Conservation (phyloP, 2,797 vertebrate species). For the Peromyscus eremicus region DNA sequence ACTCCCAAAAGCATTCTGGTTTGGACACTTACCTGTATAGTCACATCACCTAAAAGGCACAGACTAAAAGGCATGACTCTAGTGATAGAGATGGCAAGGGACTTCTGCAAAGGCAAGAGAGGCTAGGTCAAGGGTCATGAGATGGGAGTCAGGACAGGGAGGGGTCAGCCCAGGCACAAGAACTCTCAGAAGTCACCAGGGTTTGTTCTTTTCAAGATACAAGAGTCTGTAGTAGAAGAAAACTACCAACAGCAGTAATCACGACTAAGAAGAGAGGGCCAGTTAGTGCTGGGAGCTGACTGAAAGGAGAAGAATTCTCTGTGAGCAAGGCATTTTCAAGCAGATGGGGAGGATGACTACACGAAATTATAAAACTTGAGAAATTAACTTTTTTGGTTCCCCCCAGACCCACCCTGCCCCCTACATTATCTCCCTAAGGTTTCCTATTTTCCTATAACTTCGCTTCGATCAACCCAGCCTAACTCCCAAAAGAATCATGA, state of each 20-base stretch:
- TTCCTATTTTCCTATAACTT: neutral
- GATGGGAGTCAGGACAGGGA: neutral
- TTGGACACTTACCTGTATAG: neutral
- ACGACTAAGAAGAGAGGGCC: neutral
- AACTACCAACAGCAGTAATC: neutral
- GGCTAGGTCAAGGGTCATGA: neutral
- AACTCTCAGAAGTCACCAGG: neutral
- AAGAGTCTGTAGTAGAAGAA: neutral
- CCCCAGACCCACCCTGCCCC: neutral
- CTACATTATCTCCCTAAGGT: neutral
- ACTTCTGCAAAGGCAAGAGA: neutral
- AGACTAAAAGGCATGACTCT: neutral
- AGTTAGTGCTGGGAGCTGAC: neutral
- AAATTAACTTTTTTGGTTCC: neutral
- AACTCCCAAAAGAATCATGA: neutral
- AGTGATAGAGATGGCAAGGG: neutral
- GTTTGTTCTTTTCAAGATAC: conserved; percentile 1
- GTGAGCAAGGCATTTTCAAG: neutral
- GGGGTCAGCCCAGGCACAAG: neutral
- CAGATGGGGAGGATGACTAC: neutral
- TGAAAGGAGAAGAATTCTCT: neutral
- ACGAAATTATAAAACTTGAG: neutral
- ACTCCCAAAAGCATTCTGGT: neutral
- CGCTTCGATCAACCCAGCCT: neutral
- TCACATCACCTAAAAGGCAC: neutral